phyloP scores from a whole-genome alignment of 2,797 vertebrate species.

The Anguilla anguilla region DNA sequence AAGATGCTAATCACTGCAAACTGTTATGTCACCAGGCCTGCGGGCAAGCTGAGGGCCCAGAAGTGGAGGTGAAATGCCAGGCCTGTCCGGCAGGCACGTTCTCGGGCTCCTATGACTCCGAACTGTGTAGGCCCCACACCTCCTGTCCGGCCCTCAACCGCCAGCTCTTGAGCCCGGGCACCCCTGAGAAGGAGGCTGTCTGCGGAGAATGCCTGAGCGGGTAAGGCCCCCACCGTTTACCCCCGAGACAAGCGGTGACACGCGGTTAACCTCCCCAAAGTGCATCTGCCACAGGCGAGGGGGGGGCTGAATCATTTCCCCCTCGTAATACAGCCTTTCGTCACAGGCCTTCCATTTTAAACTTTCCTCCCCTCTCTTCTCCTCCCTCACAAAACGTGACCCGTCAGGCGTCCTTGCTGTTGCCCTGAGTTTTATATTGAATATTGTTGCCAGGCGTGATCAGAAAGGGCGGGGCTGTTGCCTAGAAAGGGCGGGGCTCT shows the following conservation, averaged over 20 bases:
- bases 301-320: slow-evolving; percentile 35
- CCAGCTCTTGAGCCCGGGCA: slow-evolving; percentile 63
- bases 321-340: slow-evolving; percentile 16
- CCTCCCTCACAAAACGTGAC: neutral
- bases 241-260: neutral
- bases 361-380: neutral
- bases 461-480: neutral
- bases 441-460: neutral
- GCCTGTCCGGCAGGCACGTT: slow-evolving; percentile 78
- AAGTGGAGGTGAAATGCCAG: slow-evolving; percentile 68
- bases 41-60: slow-evolving; percentile 53
- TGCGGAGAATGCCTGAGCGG: slow-evolving; percentile 85
- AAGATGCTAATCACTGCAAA: neutral
- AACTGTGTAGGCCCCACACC: slow-evolving; percentile 73
- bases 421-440: neutral
- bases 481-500: neutral
- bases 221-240: slow-evolving; percentile 61
- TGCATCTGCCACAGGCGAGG: slow-evolving; percentile 29
- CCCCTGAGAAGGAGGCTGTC: slow-evolving; percentile 58
- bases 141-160: slow-evolving; percentile 72
- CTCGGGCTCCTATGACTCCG: slow-evolving; percentile 65
- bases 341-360: neutral
- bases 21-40: slow-evolving; percentile 65
- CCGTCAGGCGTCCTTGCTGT: neutral
- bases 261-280: neutral